Evolutionary conservation across 2,113 vertebrate species (phyloP), one percentile per base, ranked within the genome.

Genomic region (Tachuris rubrigastra): DNA sequence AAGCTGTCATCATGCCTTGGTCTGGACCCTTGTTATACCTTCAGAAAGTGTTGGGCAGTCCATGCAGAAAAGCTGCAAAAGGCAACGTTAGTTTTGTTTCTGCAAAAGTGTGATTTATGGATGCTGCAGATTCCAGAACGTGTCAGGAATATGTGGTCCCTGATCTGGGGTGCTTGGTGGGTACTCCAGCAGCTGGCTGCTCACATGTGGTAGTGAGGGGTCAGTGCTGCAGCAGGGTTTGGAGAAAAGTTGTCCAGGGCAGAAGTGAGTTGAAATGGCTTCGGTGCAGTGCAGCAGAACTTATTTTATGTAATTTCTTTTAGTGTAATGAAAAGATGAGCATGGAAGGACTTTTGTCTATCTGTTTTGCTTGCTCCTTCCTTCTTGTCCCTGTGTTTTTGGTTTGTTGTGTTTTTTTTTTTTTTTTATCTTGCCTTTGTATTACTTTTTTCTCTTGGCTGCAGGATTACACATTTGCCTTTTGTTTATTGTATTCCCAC

Each of bases 321-420:
- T 25, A 14, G 52, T 6, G 3, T 71, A 47, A 53, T 37, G 20
- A 33, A 81, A 81, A 91, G 14, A 4, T 60, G 68, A 39, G 39
- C 0, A 0, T 75, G 52, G 87, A 94, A 63, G 37, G 24, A 14
- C 27, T 46, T 76, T 31, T 30, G 10, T 56, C 31, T 27, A 0
- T 44, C 30, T 86, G 14, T 80, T 89, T 50, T 47, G 31, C 42
- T 46, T 82, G 20, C n/a, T 95, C 25, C 10, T 41, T 87, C 41
- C 52, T 78, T 75, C 74, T 47, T 52, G 20, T 85, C 30, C 15
- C 42, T 50, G 37, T 49, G 23, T 8, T 86, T 56, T 55, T 55
- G 74, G 20, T 42, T 12, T 42, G n/a, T 42, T 42, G 19, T 20
- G 16, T 46, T 46, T 20, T 33, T 46, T 21, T 81, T 4, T 5